These are phyloP conservation scores for Drosophila seclusa DNA, from an alignment of 2,888 invertebrate genomes.

Conservation along the genomic window DNA sequence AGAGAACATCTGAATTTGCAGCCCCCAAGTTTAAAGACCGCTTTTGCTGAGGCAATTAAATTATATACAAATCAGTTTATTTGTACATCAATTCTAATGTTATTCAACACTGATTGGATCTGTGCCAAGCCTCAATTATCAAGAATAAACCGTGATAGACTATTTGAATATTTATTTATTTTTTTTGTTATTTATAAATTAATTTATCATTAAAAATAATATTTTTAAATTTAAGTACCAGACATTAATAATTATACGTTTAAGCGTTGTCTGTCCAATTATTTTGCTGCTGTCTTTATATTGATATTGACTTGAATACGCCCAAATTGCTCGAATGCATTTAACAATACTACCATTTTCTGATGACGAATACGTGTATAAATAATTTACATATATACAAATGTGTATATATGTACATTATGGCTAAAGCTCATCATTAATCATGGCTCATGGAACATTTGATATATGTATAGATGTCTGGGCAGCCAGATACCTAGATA, in stretches of 20 bases:
- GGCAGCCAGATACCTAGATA: slow-evolving; percentile 8
- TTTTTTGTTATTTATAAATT: not conserved
- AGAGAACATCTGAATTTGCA: not conserved
- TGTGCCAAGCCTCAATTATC: not conserved
- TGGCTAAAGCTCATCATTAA: slow-evolving; percentile 44
- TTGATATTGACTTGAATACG: not conserved
- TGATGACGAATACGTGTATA: not conserved
- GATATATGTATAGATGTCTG: not conserved
- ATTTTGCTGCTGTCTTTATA: not conserved
- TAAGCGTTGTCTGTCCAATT: not conserved
- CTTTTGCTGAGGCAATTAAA: not conserved
- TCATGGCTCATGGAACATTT: slow-evolving; percentile 31
- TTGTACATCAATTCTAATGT: not conserved
- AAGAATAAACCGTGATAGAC: no score
- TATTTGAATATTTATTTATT: not conserved
- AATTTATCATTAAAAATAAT: not conserved
- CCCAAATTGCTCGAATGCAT: slow-evolving; percentile 1
- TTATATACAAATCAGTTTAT: not conserved
- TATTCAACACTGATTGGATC: not conserved
- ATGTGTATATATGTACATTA: not conserved
- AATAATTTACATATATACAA: not conserved
- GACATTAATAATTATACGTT: not conserved
- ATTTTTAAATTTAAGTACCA: not conserved
- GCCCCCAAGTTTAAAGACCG: not conserved
- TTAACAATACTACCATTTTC: not conserved